phyloP scores from a whole-genome alignment of 2,888 invertebrate species.

The Pristionchus fissidentatus region DNA sequence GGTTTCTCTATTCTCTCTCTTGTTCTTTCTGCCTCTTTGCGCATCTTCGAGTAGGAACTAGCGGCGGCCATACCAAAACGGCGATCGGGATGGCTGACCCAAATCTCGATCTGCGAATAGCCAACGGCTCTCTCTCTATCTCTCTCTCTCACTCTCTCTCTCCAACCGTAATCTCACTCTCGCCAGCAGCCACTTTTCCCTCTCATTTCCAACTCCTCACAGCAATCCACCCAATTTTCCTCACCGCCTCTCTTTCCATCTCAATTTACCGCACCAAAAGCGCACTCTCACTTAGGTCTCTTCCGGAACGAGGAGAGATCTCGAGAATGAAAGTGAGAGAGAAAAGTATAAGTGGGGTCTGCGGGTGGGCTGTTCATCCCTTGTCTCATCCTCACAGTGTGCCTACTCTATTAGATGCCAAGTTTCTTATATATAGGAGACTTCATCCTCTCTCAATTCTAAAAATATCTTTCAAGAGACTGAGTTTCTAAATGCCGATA shows the following conservation, averaged over 20 bases:
- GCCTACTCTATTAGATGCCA: background rate
- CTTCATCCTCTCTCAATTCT: background rate
- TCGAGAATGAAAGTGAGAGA: background rate
- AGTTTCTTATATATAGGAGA: too few relatives aligned
- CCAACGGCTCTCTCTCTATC: background rate
- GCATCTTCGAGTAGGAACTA: constrained; percentile 6
- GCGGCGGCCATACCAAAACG: constrained; percentile 42
- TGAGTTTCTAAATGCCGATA: too few relatives aligned
- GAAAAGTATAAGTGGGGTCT: background rate
- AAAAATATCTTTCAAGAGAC: too few relatives aligned
- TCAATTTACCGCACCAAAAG: constrained; percentile 4
- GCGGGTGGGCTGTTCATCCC: background rate
- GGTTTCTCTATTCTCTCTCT: constrained; percentile 33
- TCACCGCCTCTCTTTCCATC: too few relatives aligned
- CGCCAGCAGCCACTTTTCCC: constrained; percentile 4
- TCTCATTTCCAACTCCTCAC: background rate
- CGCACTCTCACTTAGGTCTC: background rate
- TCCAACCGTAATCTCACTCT: constrained; percentile 12
- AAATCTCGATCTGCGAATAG: constrained; percentile 30
- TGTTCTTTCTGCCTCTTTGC: constrained; percentile 4
- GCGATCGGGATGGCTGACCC: constrained; percentile 11
- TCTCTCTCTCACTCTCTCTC: constrained; percentile 12
- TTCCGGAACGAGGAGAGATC: background rate
- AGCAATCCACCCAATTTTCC: too few relatives aligned
- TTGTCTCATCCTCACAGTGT: background rate